Conservation (phyloP, 2,797 vertebrate genomes). For the Serranus cabrilla region DNA sequence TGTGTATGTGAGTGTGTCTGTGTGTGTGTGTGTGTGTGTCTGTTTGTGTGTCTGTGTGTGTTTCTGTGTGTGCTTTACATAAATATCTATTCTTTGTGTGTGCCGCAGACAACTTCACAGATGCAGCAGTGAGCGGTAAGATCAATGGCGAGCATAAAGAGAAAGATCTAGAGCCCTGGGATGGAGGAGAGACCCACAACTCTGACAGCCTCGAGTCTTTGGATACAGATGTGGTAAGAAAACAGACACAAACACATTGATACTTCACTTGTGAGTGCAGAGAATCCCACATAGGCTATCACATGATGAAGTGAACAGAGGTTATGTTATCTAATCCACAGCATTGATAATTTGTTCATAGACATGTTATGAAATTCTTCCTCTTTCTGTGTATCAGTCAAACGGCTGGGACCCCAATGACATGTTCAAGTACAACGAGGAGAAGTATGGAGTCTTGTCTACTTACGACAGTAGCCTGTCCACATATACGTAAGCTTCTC, state of each 20-base stretch:
- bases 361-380: slow-evolving; percentile 13
- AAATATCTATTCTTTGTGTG: slow-evolving; percentile 55
- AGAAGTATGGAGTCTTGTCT: slow-evolving; percentile 97
- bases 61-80: slow-evolving; percentile 12
- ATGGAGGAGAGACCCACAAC: slow-evolving; percentile 92
- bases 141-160: slow-evolving; percentile 99
- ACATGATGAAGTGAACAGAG: neutral
- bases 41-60: slow-evolving; percentile 9
- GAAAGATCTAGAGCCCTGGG: slow-evolving; percentile 98
- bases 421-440: slow-evolving; percentile 99
- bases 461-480: slow-evolving; percentile 99
- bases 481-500: slow-evolving; percentile 95
- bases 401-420: slow-evolving; percentile 99
- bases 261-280: neutral
- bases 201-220: slow-evolving; percentile 94
- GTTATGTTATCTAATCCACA: slow-evolving; percentile 22
- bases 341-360: slow-evolving; percentile 12
- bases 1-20: slow-evolving; percentile 6
- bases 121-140: slow-evolving; percentile 92
- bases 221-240: slow-evolving; percentile 95
- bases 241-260: slow-evolving; percentile 9
- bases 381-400: slow-evolving; percentile 84
- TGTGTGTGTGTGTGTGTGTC: neutral
- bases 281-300: neutral
- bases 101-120: slow-evolving; percentile 94